Percentiles rank a stretch among this genome's conserved stretches.
phyloP scores from a whole-genome alignment of 2,113 vertebrate genomes.

The Tychaedon coryphoeus region DNA sequence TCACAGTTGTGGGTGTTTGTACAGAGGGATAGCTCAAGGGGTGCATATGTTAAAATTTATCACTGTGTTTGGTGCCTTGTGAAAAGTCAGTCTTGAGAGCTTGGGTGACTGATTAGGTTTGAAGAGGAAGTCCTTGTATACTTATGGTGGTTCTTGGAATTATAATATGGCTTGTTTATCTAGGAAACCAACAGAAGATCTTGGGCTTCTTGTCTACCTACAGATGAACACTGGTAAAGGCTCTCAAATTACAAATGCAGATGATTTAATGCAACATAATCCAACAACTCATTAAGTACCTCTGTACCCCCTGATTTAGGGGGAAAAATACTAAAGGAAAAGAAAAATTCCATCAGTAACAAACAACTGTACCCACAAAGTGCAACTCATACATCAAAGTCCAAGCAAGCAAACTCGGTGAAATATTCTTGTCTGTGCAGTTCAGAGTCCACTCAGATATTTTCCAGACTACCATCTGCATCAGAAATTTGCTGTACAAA shows the following conservation, averaged over 20 bases:
- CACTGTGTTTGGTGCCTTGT: background rate
- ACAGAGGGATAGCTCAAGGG: background rate
- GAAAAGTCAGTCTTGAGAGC: background rate
- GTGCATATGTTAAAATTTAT: rapidly evolving
- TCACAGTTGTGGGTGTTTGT: background rate
- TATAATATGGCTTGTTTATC: background rate
- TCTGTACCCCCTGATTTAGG: background rate
- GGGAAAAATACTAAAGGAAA: background rate
- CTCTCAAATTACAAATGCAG: background rate
- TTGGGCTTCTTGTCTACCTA: background rate
- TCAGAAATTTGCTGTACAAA: constrained; percentile 12
- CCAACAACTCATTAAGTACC: background rate
- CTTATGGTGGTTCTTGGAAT: background rate
- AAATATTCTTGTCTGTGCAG: background rate
- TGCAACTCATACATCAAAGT: background rate
- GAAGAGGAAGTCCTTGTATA: background rate
- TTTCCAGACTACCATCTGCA: background rate
- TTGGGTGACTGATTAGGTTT: background rate
- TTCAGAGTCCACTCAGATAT: constrained; percentile 56
- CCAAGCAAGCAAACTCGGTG: background rate
- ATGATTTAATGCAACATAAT: background rate
- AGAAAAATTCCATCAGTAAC: background rate
- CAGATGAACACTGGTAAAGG: background rate
- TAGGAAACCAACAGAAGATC: background rate
- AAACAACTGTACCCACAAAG: background rate